Evolutionary conservation across 1,140 invertebrate species (phyloP), one percentile per base, ranked within the genome.

Genomic region (Lutraria rhynchaena): DNA sequence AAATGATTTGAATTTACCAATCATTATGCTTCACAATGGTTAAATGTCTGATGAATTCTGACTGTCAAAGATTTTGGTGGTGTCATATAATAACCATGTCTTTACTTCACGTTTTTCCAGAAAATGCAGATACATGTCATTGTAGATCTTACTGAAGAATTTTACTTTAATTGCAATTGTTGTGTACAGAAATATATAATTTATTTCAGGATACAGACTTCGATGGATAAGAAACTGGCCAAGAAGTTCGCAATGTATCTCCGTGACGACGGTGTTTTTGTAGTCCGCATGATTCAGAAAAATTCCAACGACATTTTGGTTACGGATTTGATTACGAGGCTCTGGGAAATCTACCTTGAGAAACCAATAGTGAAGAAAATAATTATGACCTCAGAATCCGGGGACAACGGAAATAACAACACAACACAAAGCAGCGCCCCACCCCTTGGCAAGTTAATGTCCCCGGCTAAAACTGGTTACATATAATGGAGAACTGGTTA

Each of bases 271-370:
- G 89, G 90, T 19, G 81, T 89, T 33, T 88, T 91, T 60, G 82
- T 91, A 19, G 60, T 91, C 31, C 75, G 88, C 33, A 44, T 91
- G 22, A 84, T 91, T 3, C 82, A 82, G 67, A 86, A 88, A 55
- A 91, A 91, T 78, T 86, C 89, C 35, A 89, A 86, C 58, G 87
- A 89, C 58, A 87, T 91, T 49, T 78, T 90, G 31, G 82, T 89
- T 27, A 83, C 86, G 3, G 89, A 91, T 75, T 70, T 91, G 27
- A 77, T 91, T 19, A 29, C 46, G 24, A 83, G 85, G 57, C 71
- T 91, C 53, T 91, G 89, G 89, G 83, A 83, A 29, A 76, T 78
- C 55, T 91, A 85, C 84, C 83, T 83, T 46, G 82, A 87, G 58
- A 89, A 90, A 71, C 86, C 85, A 13, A 55, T 85, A 3, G 85